Evolutionary conservation across 2,797 vertebrate genomes (phyloP), one percentile per base, ranked within the genome.

Genomic region (Lerista edwardsae): DNA sequence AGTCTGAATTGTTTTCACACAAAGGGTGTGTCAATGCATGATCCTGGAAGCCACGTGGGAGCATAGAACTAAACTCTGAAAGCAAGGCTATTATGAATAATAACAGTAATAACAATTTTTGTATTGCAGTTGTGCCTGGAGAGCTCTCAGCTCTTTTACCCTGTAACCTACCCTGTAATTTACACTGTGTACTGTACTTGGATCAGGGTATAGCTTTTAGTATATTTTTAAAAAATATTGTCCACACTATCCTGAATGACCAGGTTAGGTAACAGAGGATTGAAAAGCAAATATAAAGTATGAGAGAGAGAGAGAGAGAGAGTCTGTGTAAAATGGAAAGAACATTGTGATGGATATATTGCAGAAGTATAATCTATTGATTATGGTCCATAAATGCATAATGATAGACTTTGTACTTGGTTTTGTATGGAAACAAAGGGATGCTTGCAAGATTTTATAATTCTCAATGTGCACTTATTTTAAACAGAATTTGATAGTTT

Each of bases 41-140:
- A 31, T 19, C 69, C 51, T 74, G 39, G 23, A 62, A 77, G 71
- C 84, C 61, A 82, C 79, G 73, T 69, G 72, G 57, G 82, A 84
- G 65, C 0, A 0, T 1, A 6, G 68, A 55, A 84, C 79, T 80
- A 36, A 36, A 44, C 41, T 36, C 29, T 27, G 86, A 79, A 65
- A 21, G 0, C 0, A n/a, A 12, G 41, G 73, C 57, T 75, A 77
- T 82, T 82, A 86, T 77, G 65, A 86, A 86, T 82, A 77, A 86
- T 82, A 76, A 76, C 41, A 86, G 79, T 86, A 86, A 86, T 86
- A 86, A 86, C 76, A 64, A 77, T 76, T 77, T 61, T 82, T 71
- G 74, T 71, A 71, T 82, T 86, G 71, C 84, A 77, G 55, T 77
- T 82, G 79, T 55, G 55, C 65, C 65, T 86, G 34, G 65, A 77